Conservation (phyloP, 1,140 invertebrate genomes). For the Macrotrachela quadricornifera region DNA sequence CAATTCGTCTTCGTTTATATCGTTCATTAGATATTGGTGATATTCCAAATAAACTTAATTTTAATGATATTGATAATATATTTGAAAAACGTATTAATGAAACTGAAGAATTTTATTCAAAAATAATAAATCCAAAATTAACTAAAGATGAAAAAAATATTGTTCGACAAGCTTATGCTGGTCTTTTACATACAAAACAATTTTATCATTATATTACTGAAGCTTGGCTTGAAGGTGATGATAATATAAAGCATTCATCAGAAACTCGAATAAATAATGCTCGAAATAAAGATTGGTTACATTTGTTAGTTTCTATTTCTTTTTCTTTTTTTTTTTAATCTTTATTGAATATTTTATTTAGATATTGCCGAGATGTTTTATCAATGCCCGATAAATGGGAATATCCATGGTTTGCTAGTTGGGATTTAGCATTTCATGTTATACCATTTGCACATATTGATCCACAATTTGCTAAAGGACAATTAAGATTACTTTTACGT, state of each 20-base stretch:
- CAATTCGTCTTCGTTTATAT: too few species aligned
- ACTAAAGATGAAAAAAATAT: constrained; percentile 14
- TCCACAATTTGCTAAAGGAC: constrained; percentile 27
- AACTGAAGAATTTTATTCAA: constrained; percentile 22
- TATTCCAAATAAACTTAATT: constrained; percentile 1
- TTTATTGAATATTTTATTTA: constrained; percentile 23
- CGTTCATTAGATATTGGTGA: not conserved
- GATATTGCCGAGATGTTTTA: constrained; percentile 23
- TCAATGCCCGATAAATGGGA: constrained; percentile 34
- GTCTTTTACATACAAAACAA: constrained; percentile 31
- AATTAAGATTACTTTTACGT: constrained; percentile 25
- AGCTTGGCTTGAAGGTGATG: constrained; percentile 22
- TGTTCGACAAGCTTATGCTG: constrained; percentile 27
- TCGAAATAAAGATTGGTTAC: constrained; percentile 16
- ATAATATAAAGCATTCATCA: not conserved
- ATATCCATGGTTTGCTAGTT: constrained; percentile 26
- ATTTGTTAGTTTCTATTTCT: too few species aligned
- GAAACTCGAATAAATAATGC: not conserved
- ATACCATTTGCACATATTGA: constrained; percentile 27
- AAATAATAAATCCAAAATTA: constrained; percentile 12
- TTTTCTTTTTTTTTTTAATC: constrained; percentile 3
- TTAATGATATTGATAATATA: constrained; percentile 16
- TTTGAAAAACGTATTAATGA: constrained; percentile 19
- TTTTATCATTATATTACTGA: constrained; percentile 30
- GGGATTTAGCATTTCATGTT: constrained; percentile 33